These are phyloP conservation scores for Tetramorium alpestre DNA, from an alignment of 1,140 invertebrate genomes.

Conservation along the genomic window DNA sequence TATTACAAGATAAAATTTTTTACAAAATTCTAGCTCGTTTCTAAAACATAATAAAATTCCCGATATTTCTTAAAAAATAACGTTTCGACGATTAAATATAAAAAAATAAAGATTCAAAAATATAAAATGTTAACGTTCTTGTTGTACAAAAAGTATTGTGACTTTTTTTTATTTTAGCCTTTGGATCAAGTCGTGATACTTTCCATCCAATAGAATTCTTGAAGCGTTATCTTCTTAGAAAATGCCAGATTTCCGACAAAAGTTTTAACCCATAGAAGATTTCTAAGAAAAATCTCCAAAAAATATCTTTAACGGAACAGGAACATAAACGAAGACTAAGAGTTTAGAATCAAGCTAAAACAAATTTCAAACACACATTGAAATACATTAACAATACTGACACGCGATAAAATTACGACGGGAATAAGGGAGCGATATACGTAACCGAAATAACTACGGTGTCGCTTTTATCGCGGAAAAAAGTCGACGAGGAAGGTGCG, in stretches of 20 bases:
- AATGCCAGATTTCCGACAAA: neutral
- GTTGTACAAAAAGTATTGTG: neutral
- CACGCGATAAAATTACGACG: neutral
- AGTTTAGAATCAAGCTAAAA: neutral
- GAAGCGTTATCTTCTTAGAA: neutral
- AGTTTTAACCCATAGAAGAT: neutral
- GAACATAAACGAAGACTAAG: neutral
- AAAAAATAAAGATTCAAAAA: neutral
- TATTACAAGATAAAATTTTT: neutral
- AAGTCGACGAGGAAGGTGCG: neutral
- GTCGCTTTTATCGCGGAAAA: conserved; percentile 9
- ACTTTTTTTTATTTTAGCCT: neutral
- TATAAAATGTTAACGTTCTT: neutral
- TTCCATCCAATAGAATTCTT: neutral
- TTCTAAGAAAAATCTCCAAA: neutral
- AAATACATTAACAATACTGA: neutral
- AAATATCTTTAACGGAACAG: neutral
- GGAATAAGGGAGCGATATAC: neutral
- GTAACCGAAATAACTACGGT: conserved; percentile 13
- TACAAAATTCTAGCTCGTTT: neutral
- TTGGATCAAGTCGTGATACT: neutral
- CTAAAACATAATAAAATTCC: neutral
- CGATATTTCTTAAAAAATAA: neutral
- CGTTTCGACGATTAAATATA: neutral
- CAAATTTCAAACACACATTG: neutral